Conservation (phyloP, 2,888 invertebrate species). For the Drosophila acutilabella region DNA sequence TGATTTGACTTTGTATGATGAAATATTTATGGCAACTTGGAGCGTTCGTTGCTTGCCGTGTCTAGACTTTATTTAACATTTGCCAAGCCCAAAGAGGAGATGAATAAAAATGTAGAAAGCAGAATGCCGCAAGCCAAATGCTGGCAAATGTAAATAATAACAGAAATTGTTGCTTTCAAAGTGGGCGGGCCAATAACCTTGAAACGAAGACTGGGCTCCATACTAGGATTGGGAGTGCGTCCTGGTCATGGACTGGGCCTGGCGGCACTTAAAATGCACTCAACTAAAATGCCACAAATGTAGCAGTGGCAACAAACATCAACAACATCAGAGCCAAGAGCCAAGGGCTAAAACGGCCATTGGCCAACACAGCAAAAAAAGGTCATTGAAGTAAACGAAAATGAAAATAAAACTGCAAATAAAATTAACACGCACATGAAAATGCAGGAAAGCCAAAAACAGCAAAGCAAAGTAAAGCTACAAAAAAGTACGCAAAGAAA, state of each 20-base stretch:
- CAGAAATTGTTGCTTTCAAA: conserved; percentile 35
- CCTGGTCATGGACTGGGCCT: conserved; percentile 15
- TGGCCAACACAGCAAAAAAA: conserved; percentile 52
- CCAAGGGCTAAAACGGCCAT: conserved; percentile 27
- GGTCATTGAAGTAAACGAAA: conserved; percentile 59
- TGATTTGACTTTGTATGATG: conserved; percentile 20
- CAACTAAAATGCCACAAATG: conserved; percentile 70
- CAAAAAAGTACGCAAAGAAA: background rate
- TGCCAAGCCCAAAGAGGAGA: conserved; percentile 12
- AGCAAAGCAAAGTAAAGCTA: background rate
- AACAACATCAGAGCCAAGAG: conserved; percentile 35
- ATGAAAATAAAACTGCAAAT: conserved; percentile 66
- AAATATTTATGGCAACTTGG: conserved; percentile 47
- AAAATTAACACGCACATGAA: conserved; percentile 65
- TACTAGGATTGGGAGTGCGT: background rate
- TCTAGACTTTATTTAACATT: conserved; percentile 52
- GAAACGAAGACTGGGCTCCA: conserved; percentile 17
- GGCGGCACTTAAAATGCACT: conserved; percentile 67
- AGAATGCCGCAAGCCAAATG: conserved; percentile 35
- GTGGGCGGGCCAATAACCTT: conserved; percentile 49
- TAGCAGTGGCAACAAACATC: conserved; percentile 45
- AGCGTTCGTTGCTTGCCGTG: conserved; percentile 23
- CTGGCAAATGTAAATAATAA: conserved; percentile 54
- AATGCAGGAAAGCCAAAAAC: conserved; percentile 32
- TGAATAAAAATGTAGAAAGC: conserved; percentile 21